These are phyloP conservation scores for Drosophila limbata DNA, from an alignment of 2,888 invertebrate species.

Conservation along the genomic window DNA sequence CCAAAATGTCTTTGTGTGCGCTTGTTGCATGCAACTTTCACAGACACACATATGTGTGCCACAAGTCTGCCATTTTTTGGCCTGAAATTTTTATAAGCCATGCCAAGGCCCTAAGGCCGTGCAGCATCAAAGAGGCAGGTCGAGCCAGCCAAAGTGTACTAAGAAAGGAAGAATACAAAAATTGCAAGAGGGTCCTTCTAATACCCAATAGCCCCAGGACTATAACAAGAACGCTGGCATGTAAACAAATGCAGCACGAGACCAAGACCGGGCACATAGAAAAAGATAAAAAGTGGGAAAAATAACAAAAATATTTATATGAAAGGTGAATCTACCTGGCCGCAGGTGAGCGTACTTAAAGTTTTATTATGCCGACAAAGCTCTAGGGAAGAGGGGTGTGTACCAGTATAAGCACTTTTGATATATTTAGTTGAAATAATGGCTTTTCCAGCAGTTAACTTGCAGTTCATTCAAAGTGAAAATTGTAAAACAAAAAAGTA, in stretches of 20 bases:
- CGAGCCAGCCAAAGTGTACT: constrained; percentile 10
- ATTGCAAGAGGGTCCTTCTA: constrained; percentile 10
- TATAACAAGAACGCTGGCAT: constrained; percentile 39
- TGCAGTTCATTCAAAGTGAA: constrained; percentile 69
- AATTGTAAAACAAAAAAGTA: constrained; percentile 6
- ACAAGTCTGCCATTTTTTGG: constrained; percentile 26
- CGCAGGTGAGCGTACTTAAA: constrained; percentile 70
- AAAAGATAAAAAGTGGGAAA: neutral
- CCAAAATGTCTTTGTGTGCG: constrained; percentile 24
- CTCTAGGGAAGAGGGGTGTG: neutral
- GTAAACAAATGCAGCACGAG: constrained; percentile 65
- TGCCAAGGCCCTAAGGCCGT: constrained; percentile 38
- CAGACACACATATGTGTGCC: constrained; percentile 21
- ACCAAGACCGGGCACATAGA: constrained; percentile 8
- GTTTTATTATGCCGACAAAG: constrained; percentile 69
- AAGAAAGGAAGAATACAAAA: constrained; percentile 20
- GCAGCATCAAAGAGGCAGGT: constrained; percentile 43
- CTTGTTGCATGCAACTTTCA: constrained; percentile 13
- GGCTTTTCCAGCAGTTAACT: constrained; percentile 34
- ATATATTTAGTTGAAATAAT: constrained; percentile 39
- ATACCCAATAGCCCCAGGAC: constrained; percentile 66
- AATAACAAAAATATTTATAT: neutral
- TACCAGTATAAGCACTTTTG: constrained; percentile 17
- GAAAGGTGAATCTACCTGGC: constrained; percentile 24
- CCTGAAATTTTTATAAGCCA: constrained; percentile 60